phyloP scores from a whole-genome alignment of 2,113 vertebrate genomes.

The Prunella himalayana region DNA sequence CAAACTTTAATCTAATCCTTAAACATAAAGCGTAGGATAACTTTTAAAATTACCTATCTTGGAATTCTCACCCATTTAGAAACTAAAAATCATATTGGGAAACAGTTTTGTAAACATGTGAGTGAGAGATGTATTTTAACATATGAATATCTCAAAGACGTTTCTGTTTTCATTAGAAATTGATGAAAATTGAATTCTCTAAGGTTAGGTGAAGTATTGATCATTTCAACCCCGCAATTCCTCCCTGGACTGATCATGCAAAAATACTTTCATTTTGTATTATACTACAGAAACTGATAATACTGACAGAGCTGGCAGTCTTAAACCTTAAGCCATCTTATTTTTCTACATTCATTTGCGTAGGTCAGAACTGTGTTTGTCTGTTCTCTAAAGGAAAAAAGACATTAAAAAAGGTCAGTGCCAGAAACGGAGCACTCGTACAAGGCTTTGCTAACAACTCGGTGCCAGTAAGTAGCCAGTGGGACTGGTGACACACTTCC shows the following conservation, averaged over 20 bases:
- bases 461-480: background rate
- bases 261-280: background rate
- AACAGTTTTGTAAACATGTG: background rate
- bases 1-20: background rate
- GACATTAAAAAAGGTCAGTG: background rate
- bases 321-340: background rate
- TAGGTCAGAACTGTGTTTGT: background rate
- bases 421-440: background rate
- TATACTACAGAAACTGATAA: background rate
- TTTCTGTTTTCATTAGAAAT: background rate
- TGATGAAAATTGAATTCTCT: background rate
- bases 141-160: background rate
- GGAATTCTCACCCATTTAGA: background rate
- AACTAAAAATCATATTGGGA: background rate
- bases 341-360: background rate
- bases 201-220: background rate
- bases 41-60: background rate
- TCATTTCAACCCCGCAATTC: background rate
- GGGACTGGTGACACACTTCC: constrained; percentile 4
- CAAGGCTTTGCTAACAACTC: background rate
- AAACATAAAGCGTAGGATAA: background rate
- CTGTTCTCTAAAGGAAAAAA: background rate
- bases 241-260: background rate
- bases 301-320: background rate
- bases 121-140: background rate